phyloP scores from a whole-genome alignment of 2,113 vertebrate genomes.

The Brachyhypopomus occidentalis region DNA sequence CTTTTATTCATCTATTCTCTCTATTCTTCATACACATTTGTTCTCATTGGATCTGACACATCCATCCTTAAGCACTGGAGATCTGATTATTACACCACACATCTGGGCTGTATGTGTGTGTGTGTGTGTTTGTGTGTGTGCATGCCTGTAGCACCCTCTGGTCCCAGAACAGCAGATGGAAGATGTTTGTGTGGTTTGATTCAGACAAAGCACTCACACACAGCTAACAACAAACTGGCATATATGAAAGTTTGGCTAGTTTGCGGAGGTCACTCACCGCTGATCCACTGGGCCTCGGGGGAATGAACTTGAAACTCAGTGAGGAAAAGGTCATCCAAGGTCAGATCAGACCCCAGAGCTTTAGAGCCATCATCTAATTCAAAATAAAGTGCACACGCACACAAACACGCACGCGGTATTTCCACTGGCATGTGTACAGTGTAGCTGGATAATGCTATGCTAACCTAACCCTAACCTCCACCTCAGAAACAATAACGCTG shows the following conservation, averaged over 20 bases:
- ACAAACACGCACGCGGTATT: constrained; percentile 3
- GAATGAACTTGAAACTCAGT: constrained; percentile 83
- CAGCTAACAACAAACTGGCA: constrained; percentile 11
- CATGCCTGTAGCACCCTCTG: constrained; percentile 18
- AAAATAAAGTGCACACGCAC: constrained; percentile 36
- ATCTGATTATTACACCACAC: constrained; percentile 49
- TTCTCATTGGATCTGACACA: constrained; percentile 38
- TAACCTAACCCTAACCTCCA: too few species aligned
- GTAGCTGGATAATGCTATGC: too few species aligned
- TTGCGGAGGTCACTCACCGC: constrained; percentile 75
- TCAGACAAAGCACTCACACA: constrained; percentile 20
- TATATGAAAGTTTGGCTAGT: constrained; percentile 18
- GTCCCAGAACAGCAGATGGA: constrained; percentile 45
- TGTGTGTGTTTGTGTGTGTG: background rate
- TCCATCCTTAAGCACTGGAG: constrained; percentile 47
- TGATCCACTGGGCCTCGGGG: constrained; percentile 89
- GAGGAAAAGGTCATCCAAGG: constrained; percentile 88
- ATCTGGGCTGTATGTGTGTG: constrained; percentile 34
- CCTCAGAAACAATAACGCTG: too few species aligned
- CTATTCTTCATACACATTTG: constrained; percentile 17
- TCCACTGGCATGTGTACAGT: background rate
- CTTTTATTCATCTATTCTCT: background rate
- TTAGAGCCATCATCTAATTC: constrained; percentile 81
- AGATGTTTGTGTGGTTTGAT: constrained; percentile 40
- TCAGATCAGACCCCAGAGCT: constrained; percentile 79